phyloP scores from a whole-genome alignment of 1,140 invertebrate genomes.

The Chymomyza costata region DNA sequence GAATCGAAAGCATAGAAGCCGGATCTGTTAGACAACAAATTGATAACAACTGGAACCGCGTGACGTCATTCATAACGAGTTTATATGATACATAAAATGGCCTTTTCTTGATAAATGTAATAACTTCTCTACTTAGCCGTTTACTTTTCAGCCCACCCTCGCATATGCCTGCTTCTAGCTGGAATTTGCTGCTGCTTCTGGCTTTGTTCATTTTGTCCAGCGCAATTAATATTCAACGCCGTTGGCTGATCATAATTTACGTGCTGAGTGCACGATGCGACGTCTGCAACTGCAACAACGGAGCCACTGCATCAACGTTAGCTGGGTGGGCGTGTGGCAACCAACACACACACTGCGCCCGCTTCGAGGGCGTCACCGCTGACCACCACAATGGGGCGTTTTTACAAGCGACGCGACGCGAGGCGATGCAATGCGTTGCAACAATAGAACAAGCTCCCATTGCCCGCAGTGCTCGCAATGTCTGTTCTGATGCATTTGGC shows the following conservation, averaged over 20 bases:
- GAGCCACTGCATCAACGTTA: background rate
- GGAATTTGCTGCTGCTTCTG: constrained; percentile 17
- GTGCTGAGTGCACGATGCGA: constrained; percentile 74
- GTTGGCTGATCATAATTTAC: constrained; percentile 75
- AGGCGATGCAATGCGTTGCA: constrained; percentile 7
- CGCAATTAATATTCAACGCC: constrained; percentile 75
- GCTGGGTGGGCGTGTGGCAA: no score
- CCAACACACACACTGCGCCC: no score
- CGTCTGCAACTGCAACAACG: constrained; percentile 10
- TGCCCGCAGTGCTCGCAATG: no score
- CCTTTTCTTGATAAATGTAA: no score
- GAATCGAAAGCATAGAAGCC: no score
- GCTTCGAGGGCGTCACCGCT: constrained; percentile 54
- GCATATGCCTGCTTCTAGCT: constrained; percentile 22
- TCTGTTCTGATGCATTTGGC: background rate
- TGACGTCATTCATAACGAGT: no score
- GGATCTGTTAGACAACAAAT: background rate
- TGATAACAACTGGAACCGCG: no score
- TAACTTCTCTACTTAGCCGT: no score
- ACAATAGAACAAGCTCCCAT: constrained; percentile 28
- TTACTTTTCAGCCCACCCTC: no score
- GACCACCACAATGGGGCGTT: constrained; percentile 56
- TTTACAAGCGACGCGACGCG: constrained; percentile 31
- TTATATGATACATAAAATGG: no score
- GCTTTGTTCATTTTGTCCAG: constrained; percentile 68